phyloP scores from a whole-genome alignment of 2,797 vertebrate species.

The Anomalospiza imberbis region DNA sequence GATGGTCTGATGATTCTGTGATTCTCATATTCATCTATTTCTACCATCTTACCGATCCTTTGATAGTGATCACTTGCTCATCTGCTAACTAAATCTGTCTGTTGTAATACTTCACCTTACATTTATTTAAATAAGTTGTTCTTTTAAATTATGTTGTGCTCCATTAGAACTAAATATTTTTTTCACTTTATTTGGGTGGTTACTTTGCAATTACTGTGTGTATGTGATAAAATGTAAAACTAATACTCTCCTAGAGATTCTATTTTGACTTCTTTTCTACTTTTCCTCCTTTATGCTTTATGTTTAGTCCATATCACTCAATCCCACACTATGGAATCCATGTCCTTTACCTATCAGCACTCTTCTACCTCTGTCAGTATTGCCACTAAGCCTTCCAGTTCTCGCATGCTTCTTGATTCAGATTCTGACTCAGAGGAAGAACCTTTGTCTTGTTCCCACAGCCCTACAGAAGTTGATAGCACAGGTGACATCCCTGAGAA shows the following conservation, averaged over 20 bases:
- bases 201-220: neutral
- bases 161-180: neutral
- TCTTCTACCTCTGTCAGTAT: constrained; percentile 93
- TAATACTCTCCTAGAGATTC: constrained; percentile 32
- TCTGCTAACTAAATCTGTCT: neutral
- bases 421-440: constrained; percentile 86
- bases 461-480: constrained; percentile 77
- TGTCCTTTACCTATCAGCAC: constrained; percentile 97
- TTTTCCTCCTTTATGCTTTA: constrained; percentile 60
- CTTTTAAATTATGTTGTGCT: neutral
- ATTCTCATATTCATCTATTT: neutral
- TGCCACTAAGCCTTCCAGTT: constrained; percentile 88
- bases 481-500: constrained; percentile 88
- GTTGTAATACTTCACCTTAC: neutral
- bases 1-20: neutral
- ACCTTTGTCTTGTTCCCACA: constrained; percentile 75
- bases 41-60: neutral
- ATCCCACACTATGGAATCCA: constrained; percentile 90
- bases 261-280: constrained; percentile 66
- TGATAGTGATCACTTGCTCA: neutral
- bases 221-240: constrained; percentile 24
- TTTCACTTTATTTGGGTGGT: neutral
- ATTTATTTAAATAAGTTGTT: neutral
- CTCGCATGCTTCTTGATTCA: constrained; percentile 78
- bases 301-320: constrained; percentile 91